Evolutionary conservation across 2,888 invertebrate genomes (phyloP).

Genomic region (Cerceris rybyensis): DNA sequence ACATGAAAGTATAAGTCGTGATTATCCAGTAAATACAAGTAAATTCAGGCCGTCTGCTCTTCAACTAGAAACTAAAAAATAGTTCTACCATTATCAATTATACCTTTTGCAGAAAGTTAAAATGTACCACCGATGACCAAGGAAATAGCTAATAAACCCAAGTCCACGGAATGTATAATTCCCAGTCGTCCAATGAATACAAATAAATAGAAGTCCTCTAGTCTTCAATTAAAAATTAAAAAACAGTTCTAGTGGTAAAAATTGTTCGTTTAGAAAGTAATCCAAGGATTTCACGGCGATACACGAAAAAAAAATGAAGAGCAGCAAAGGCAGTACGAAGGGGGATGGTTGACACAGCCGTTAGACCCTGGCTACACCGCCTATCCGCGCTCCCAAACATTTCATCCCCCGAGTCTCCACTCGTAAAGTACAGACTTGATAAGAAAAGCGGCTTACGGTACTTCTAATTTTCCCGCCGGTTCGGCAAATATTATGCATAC

Average conservation of each 20-base stretch:
- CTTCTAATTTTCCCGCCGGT: slow-evolving; percentile 80
- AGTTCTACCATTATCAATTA: slow-evolving; percentile 7
- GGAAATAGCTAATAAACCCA: no score
- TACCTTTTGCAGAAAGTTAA: not conserved
- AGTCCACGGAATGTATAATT: no score
- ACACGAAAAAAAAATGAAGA: slow-evolving; percentile 13
- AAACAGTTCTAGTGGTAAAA: not conserved
- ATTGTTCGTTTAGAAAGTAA: slow-evolving; percentile 17
- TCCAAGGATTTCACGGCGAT: slow-evolving; percentile 8
- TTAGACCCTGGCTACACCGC: slow-evolving; percentile 37
- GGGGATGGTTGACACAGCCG: slow-evolving; percentile 31
- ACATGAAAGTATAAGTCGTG: no score
- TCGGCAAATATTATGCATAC: slow-evolving; percentile 80
- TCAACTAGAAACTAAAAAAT: no score
- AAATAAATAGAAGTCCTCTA: no score
- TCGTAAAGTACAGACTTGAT: slow-evolving; percentile 73
- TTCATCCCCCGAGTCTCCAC: slow-evolving; percentile 57
- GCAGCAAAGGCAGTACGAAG: slow-evolving; percentile 22
- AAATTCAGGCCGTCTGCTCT: no score
- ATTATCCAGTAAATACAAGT: no score
- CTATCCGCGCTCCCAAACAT: slow-evolving; percentile 52
- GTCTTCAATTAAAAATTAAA: not conserved
- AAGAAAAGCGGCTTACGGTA: slow-evolving; percentile 80
- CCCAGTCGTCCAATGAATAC: no score
- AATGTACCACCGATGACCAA: no score